Evolutionary conservation across 2,113 vertebrate species (phyloP).

Genomic region (Rissa tridactyla): DNA sequence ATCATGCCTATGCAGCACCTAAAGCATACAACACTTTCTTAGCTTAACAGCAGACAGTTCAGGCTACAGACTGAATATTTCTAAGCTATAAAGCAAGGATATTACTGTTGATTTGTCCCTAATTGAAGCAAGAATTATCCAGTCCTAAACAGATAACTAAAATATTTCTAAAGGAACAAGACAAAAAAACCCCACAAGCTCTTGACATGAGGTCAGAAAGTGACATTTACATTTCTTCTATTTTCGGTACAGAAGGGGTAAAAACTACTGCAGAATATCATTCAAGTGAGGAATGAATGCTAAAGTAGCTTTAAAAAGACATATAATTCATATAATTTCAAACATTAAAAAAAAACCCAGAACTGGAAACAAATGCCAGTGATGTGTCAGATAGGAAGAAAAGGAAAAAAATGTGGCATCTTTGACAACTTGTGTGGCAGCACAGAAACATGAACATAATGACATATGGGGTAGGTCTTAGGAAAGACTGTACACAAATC

Average conservation of each 20-base stretch:
- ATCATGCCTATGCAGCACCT: background rate
- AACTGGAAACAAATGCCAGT: background rate
- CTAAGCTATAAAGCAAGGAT: background rate
- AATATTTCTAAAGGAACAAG: background rate
- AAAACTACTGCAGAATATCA: background rate
- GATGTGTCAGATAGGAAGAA: background rate
- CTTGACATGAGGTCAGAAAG: background rate
- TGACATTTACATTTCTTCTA: background rate
- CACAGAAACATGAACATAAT: background rate
- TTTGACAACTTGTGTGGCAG: background rate
- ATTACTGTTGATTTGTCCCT: background rate
- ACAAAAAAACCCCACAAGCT: background rate
- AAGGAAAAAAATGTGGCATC: background rate
- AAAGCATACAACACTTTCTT: background rate
- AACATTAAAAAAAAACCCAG: background rate
- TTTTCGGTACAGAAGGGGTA: background rate
- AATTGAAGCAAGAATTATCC: background rate
- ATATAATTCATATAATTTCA: background rate
- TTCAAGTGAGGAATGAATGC: background rate
- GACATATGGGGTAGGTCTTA: background rate
- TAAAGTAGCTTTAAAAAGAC: background rate
- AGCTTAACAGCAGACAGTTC: background rate
- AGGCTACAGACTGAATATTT: background rate
- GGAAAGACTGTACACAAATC: background rate
- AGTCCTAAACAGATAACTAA: background rate